Percentiles rank a stretch among this genome's conserved stretches.
phyloP scores from a whole-genome alignment of 2,113 vertebrate genomes.

The Neolamprologus longior region DNA sequence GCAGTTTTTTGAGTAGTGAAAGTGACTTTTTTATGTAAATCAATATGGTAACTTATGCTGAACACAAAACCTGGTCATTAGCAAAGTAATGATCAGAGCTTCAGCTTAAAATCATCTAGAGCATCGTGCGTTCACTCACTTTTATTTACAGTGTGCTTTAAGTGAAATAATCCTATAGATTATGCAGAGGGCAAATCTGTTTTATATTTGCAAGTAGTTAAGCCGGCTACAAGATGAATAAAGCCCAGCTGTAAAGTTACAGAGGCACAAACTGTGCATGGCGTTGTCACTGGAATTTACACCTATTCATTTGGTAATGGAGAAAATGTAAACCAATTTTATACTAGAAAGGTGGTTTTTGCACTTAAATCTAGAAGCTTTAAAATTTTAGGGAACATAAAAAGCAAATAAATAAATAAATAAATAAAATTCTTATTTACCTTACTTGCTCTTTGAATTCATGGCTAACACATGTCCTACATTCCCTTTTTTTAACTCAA shows the following conservation, averaged over 20 bases:
- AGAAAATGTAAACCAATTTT: neutral
- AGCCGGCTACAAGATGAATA: neutral
- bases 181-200: neutral
- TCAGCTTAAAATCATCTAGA: neutral
- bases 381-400: neutral
- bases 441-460: neutral
- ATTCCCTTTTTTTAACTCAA: neutral
- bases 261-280: neutral
- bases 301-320: neutral
- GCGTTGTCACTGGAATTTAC: neutral
- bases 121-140: neutral
- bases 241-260: neutral
- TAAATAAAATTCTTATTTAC: neutral
- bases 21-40: neutral
- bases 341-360: neutral
- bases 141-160: neutral
- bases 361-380: neutral
- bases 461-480: neutral
- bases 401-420: neutral
- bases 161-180: neutral
- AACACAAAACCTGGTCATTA: neutral
- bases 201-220: neutral
- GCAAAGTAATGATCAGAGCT: neutral
- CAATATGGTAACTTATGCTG: neutral
- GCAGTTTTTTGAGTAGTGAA: neutral